Base-by-base conservation (phyloP, 2,797 vertebrate species). In the Bradypodion ventrale region DNA sequence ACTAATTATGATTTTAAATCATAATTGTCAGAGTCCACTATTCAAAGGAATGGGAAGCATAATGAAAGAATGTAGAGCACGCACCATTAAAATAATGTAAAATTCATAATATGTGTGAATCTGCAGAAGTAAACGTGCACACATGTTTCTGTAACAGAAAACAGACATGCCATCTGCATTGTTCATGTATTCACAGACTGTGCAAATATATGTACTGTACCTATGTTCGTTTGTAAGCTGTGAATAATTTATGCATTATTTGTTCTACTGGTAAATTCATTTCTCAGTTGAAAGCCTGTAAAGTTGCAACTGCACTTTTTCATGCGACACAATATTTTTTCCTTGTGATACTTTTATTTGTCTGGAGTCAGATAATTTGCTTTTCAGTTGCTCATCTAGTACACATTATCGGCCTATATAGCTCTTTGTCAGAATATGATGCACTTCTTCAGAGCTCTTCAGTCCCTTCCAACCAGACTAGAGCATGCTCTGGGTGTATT, bases 1-100 rank as follows among this genome's bases (percentile, higher is more conserved):
- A 62, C 93, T 91, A 91, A 92, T 96, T 94, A 94, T 56, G 82
- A 92, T 94, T 95, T 95, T 90, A 92, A 93, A 93, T 90, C n/a
- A n/a, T n/a, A n/a, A 93, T 94, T 89, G 82, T 89, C 90, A 87
- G 92, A 93, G 90, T 93, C n/a, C 37, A 83, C 91, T 92, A 92
- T 92, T 82, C 35, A 21, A 83, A 86, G 78, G 84, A 72, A 78
- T 69, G 27, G 32, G 7, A 84, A 77, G 83, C 82, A 62, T 85
- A 84, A 75, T 42, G 56, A 27, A 76, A 49, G 13, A 66, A 63
- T 81, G 25, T 23, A 87, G 82, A 59, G n/a, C 62, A 75, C 84
- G 27, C 23, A 1, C 2, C 65, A 12, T 60, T 80, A 62, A 85
- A 40, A 60, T 70, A 83, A 79, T 62, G 74, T 70, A 1, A 86